A percentile compares a stretch with the other conserved stretches of the same genome.
These are phyloP conservation scores for Acyrthosiphon pisum DNA, from an alignment of 1,140 invertebrate genomes.

Conservation along the genomic window DNA sequence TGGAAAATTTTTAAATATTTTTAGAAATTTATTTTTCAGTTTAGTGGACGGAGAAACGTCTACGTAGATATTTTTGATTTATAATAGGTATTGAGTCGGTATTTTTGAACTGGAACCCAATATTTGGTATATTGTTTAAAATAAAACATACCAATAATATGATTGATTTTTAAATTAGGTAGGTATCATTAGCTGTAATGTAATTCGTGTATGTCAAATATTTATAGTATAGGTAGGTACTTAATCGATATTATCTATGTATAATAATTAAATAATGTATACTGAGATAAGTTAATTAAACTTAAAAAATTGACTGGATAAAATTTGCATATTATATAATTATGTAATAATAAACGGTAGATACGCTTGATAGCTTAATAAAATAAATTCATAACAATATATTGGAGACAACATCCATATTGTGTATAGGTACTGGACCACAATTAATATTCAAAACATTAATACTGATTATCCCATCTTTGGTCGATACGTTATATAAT, in stretches of 20 bases:
- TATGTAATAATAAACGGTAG: neutral
- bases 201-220: conserved; percentile 22
- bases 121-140: neutral
- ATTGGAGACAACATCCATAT: neutral
- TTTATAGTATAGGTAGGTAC: neutral
- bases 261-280: neutral
- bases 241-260: neutral
- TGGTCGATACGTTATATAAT: neutral
- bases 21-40: neutral
- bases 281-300: neutral
- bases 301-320: conserved; percentile 2
- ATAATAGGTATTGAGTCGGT: neutral
- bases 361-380: neutral
- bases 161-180: neutral
- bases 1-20: too few species aligned
- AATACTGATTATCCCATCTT: conserved; percentile 30
- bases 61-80: neutral
- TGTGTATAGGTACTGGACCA: neutral
- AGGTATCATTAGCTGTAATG: neutral
- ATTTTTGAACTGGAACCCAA: neutral
- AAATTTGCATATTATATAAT: neutral
- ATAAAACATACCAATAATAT: neutral
- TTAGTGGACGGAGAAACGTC: neutral
- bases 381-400: neutral
- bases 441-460: neutral